These are phyloP conservation scores for Nomada ruficornis DNA, from an alignment of 2,888 invertebrate genomes.

Conservation along the genomic window DNA sequence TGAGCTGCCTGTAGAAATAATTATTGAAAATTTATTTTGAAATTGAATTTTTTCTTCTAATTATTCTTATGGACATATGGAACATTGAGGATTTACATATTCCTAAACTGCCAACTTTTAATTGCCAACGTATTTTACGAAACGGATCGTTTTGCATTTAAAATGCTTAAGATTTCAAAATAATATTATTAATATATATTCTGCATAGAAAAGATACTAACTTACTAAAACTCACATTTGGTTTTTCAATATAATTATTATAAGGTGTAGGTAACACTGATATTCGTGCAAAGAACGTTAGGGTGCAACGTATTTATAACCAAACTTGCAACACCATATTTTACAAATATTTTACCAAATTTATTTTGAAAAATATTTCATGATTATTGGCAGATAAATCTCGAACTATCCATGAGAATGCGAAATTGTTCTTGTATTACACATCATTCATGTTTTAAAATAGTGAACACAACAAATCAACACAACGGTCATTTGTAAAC, in stretches of 20 bases:
- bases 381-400: not conserved
- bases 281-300: slow-evolving; percentile 26
- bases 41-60: not conserved
- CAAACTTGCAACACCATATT: slow-evolving; percentile 47
- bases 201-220: not conserved
- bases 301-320: slow-evolving; percentile 43
- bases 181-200: not conserved
- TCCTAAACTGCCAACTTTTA: not conserved
- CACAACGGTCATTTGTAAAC: slow-evolving; percentile 69
- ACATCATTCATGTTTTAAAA: slow-evolving; percentile 48
- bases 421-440: not conserved
- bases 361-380: slow-evolving; percentile 5
- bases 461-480: slow-evolving; percentile 26
- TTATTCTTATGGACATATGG: not conserved
- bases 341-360: slow-evolving; percentile 17
- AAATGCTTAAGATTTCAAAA: not conserved
- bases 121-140: not conserved
- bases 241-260: not conserved
- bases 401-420: not conserved
- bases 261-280: slow-evolving; percentile 1
- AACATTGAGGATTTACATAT: not conserved
- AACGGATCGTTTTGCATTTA: not conserved
- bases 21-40: not conserved
- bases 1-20: not conserved
- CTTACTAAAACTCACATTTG: slow-evolving; percentile 39